Base-by-base conservation (phyloP, 1,140 invertebrate genomes). In the Heliothis virescens region DNA sequence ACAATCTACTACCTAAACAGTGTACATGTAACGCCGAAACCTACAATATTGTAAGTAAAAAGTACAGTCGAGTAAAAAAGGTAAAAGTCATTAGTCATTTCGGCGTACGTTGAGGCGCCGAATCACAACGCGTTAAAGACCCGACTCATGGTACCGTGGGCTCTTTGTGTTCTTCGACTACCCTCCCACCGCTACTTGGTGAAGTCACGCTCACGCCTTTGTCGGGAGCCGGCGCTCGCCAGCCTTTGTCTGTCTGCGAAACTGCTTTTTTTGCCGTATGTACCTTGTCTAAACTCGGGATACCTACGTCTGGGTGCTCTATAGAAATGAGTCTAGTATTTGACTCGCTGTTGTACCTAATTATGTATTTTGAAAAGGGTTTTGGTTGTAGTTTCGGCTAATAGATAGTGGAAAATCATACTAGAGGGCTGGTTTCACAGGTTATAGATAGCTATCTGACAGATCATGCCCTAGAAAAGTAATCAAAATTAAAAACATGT, bases 101-200 rank as follows among this genome's bases (percentile, higher is more conserved):
- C 76, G 74, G 76, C 79, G 82, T 82, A 81, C 77, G 85, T 12
- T n/a, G 83, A 83, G 86, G 86, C 89, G 86, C 88, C 86, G 89
- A 92, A 91, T 89, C 85, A 89, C 83, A 89, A 84, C 79, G 79
- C 72, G 79, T 65, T 77, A 85, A 89, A 89, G 83, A 74, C 67
- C 79, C 87, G 76, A 90, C 85, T 92, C 90, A 90, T 86, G 88
- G 79, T 82, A 57, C 79, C 86, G 84, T 78, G 77, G 79, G 78
- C 67, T 87, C 85, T 85, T 84, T 85, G 85, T 88, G 77, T 84
- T 86, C 73, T 71, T 53, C 59, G 73, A 74, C 84, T 87, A 85
- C 87, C 88, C 87, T 89, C 86, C 84, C 85, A 82, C 81, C 59
- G 89, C 90, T 90, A 91, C 90, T 86, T 89, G 89, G 90, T 82